Evolutionary conservation across 2,113 vertebrate genomes (phyloP).

Genomic region (Apteryx owenii): DNA sequence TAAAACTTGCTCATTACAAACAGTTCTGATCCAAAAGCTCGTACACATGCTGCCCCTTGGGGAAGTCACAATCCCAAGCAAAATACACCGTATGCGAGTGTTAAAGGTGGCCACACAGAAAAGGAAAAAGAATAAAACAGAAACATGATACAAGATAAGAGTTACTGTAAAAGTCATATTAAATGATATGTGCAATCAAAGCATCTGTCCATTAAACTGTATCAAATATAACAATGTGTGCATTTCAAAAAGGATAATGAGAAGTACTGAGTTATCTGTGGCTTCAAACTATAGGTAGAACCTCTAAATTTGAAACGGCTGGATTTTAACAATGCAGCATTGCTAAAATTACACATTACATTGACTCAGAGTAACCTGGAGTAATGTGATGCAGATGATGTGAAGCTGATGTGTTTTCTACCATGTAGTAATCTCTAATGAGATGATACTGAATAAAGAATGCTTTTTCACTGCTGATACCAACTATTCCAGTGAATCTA

Average conservation of each 20-base stretch:
- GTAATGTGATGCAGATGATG: neutral
- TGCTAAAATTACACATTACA: neutral
- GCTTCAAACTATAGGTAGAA: neutral
- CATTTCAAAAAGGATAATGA: neutral
- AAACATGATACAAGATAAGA: neutral
- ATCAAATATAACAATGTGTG: neutral
- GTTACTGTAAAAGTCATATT: neutral
- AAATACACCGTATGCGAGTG: neutral
- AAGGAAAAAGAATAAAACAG: neutral
- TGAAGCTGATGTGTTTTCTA: neutral
- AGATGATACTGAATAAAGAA: constrained; percentile 1
- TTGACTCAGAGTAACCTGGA: neutral
- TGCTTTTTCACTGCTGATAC: neutral
- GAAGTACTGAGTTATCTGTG: neutral
- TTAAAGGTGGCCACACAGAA: neutral
- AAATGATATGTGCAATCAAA: neutral
- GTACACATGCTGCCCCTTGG: neutral
- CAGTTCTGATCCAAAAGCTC: neutral
- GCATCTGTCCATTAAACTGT: neutral
- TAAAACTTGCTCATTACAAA: neutral
- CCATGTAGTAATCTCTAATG: neutral
- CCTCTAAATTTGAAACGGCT: neutral
- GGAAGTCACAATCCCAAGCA: neutral
- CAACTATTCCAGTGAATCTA: neutral
- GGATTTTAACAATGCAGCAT: neutral